Base-by-base conservation (phyloP, 1,140 invertebrate genomes). In the Coptotermes formosanus region DNA sequence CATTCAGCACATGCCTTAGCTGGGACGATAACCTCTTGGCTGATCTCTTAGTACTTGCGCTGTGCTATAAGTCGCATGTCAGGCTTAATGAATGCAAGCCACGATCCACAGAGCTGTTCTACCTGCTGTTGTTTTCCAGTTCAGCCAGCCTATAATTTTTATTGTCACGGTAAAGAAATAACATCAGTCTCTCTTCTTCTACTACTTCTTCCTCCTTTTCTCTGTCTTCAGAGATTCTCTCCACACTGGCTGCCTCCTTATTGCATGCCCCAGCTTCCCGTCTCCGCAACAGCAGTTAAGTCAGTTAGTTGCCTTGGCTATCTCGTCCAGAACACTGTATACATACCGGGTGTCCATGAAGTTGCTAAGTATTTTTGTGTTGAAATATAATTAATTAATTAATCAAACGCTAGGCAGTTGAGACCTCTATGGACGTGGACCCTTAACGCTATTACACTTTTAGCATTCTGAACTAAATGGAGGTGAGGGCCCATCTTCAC, bases 61-160 rank as follows among this genome's bases (percentile, higher is more conserved):
- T 30, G 64, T 75, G n/a, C 64, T 75, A 75, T 75, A 30, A 30
- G 16, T 92, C 93, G 92, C 92, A 92, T 93, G 92, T 93, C 90
- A 90, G 90, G 89, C 90, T 91, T 93, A 93, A 93, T 93, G 92
- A 93, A 93, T 93, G 92, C 93, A 93, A 93, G 91, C 91, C 91
- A 92, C 92, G 92, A 92, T 92, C 92, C 91, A 89, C 90, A 90
- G 84, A 87, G 87, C 85, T 87, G 87, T 88, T 89, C 91, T 92
- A 92, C 92, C 92, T 92, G 92, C 93, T 93, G 93, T 93, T 93
- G 93, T 93, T 93, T 93, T 93, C 92, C 92, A 93, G 91, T 92
- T 91, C 91, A 92, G 91, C 92, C 92, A 92, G 92, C 91, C 92
- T 93, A 93, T 93, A 93, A 93, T 93, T 93, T 93, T 93, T 93